Evolutionary conservation across 2,888 invertebrate genomes (phyloP).

Genomic region (Lithosia quadra): DNA sequence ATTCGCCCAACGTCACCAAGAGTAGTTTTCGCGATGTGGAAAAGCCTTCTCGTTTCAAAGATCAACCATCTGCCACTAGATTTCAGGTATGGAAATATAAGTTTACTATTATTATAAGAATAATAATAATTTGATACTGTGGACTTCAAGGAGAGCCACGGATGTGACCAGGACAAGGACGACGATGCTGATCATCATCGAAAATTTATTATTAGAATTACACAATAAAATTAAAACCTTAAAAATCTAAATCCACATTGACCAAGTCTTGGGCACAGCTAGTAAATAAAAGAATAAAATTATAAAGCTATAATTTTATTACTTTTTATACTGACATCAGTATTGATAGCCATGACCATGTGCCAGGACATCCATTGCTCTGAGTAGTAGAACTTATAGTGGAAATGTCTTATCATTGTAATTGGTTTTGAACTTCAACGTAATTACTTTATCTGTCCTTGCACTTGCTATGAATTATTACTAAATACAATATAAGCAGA

Average conservation of each 20-base stretch:
- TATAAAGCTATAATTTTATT: no score
- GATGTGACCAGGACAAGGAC: no score
- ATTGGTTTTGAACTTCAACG: background rate
- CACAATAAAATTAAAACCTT: no score
- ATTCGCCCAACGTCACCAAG: conserved; percentile 76
- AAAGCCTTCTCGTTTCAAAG: conserved; percentile 88
- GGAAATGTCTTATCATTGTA: background rate
- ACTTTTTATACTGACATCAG: background rate
- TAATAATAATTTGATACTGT: no score
- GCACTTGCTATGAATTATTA: background rate
- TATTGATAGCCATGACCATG: background rate
- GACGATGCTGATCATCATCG: no score
- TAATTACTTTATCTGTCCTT: conserved; percentile 2
- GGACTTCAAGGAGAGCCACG: no score
- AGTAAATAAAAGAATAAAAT: no score
- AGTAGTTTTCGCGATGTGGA: conserved; percentile 89
- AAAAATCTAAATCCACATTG: no score
- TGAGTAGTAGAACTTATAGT: background rate
- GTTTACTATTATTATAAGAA: background rate
- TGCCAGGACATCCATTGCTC: background rate
- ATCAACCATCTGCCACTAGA: conserved; percentile 87
- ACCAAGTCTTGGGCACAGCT: no score
- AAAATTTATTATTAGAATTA: no score
- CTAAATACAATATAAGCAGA: background rate
- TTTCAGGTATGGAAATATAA: conserved; percentile 83